Evolutionary conservation across 2,888 invertebrate genomes (phyloP).

Genomic region (Acleris emargana): DNA sequence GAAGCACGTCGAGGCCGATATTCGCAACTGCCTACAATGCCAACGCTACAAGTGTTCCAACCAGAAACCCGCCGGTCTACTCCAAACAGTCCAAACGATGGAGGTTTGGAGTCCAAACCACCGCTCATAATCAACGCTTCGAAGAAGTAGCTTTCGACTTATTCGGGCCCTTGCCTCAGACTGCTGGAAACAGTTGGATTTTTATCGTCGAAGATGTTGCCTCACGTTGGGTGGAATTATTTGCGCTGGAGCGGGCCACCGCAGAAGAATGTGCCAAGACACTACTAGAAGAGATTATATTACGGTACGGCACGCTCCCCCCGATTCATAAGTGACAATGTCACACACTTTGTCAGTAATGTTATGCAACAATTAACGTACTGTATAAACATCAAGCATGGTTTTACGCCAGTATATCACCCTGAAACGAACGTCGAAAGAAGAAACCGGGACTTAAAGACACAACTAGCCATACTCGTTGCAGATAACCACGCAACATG

Average conservation of each 20-base stretch:
- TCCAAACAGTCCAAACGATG: too few species aligned
- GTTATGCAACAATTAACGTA: conserved; percentile 52
- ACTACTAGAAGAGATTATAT: conserved; percentile 39
- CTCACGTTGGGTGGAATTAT: conserved; percentile 44
- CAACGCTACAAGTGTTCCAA: conserved; percentile 48
- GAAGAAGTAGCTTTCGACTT: conserved; percentile 47
- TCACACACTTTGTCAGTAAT: conserved; percentile 49
- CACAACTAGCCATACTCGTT: conserved; percentile 38
- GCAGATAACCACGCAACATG: conserved; percentile 43
- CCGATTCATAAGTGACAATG: conserved; percentile 53
- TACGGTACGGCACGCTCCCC: conserved; percentile 50
- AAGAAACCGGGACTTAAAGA: conserved; percentile 43
- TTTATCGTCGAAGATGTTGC: conserved; percentile 41
- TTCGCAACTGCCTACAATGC: conserved; percentile 23
- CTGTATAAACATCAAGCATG: conserved; percentile 46
- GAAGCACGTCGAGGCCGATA: conserved; percentile 21
- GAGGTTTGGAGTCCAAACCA: too few species aligned
- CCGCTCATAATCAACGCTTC: conserved; percentile 35
- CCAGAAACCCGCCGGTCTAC: conserved; percentile 46
- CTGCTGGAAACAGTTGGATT: conserved; percentile 40
- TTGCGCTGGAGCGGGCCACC: conserved; percentile 39
- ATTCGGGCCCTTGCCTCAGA: conserved; percentile 41
- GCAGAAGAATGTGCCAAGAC: conserved; percentile 37
- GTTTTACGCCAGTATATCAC: conserved; percentile 47
- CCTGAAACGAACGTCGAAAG: conserved; percentile 52